A percentile compares a stretch with the other conserved stretches of the same genome.
These are phyloP conservation scores for Chelon auratus DNA, from an alignment of 2,797 vertebrate genomes.

Conservation along the genomic window DNA sequence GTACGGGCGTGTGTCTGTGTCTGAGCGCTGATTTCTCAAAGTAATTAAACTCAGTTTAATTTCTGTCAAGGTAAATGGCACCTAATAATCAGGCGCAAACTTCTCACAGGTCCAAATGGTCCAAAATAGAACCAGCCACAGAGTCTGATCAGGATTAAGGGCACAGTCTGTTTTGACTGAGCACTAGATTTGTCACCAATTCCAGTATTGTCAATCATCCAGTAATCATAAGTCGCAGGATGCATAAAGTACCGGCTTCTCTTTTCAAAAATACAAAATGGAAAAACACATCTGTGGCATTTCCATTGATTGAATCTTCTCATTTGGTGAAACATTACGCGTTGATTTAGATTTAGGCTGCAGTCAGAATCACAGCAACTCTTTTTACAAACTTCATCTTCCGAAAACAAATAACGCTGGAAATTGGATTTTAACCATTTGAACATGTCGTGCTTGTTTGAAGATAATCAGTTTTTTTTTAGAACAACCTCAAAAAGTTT, in stretches of 20 bases:
- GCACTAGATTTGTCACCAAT: background rate
- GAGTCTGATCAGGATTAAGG: background rate
- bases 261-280: slow-evolving; percentile 11
- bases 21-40: slow-evolving; percentile 31
- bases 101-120: slow-evolving; percentile 19
- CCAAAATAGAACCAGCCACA: background rate
- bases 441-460: background rate
- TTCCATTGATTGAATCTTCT: background rate
- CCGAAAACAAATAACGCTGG: slow-evolving; percentile 2
- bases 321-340: slow-evolving; percentile 3
- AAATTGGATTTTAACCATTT: background rate
- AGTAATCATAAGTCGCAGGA: background rate
- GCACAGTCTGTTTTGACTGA: background rate
- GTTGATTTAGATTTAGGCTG: slow-evolving; percentile 25
- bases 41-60: slow-evolving; percentile 62
- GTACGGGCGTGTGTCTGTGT: slow-evolving; percentile 17
- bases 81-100: slow-evolving; percentile 29
- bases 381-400: background rate
- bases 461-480: background rate
- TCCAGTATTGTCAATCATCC: slow-evolving; percentile 5
- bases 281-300: background rate
- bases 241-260: background rate
- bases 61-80: slow-evolving; percentile 39
- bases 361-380: background rate
- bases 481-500: background rate